These are phyloP conservation scores for Paedocypris sp. DNA, from an alignment of 2,113 vertebrate genomes.

Conservation along the genomic window DNA sequence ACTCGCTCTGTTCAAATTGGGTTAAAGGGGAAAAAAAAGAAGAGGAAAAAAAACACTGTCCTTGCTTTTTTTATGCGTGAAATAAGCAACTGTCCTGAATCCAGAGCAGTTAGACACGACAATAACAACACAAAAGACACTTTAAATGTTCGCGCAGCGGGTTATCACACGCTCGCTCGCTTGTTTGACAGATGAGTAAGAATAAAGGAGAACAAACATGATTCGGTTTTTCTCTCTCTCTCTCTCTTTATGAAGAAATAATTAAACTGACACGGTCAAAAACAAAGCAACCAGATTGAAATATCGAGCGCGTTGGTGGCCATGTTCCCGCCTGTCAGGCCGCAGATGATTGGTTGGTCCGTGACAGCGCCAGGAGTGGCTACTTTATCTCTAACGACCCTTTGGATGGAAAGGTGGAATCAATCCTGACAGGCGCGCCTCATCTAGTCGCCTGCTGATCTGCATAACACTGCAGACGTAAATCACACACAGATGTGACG, in stretches of 20 bases:
- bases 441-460: constrained; percentile 28
- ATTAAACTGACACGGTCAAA: no score
- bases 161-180: no score
- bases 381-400: constrained; percentile 57
- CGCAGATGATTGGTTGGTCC: constrained; percentile 54
- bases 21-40: no score
- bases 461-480: constrained; percentile 29
- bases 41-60: background rate
- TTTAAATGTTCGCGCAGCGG: no score
- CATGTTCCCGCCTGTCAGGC: constrained; percentile 42
- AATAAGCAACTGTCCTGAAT: background rate
- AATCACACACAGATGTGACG: constrained; percentile 35
- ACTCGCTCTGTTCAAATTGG: background rate
- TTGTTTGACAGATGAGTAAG: no score
- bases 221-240: no score
- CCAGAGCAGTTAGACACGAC: background rate
- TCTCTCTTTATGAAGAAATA: no score
- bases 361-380: constrained; percentile 50
- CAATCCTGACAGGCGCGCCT: constrained; percentile 61
- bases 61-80: background rate
- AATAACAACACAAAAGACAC: no score
- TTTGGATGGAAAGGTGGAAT: constrained; percentile 46
- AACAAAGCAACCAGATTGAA: background rate
- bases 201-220: no score
- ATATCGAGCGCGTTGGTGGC: background rate